A percentile compares a stretch with the other conserved stretches of the same genome.
phyloP scores from a whole-genome alignment of 64 coral and sea anemone species.

The Dendrophyllia cribrosa region DNA sequence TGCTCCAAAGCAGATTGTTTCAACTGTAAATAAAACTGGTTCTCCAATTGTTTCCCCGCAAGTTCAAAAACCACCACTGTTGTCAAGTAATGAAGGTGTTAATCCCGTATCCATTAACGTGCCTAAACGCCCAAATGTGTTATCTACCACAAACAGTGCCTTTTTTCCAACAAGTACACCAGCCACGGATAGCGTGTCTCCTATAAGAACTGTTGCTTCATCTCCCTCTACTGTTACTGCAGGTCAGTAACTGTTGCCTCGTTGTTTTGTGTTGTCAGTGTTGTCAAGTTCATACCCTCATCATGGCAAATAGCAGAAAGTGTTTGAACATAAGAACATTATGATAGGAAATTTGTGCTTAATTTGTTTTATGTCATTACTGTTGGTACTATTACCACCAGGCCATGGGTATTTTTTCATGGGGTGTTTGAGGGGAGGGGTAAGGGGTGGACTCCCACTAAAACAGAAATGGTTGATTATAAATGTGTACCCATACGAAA shows the following conservation, averaged over 20 bases:
- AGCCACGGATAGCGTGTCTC: background rate
- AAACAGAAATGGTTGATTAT: too few relatives aligned
- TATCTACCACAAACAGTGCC: background rate
- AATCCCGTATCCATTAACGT: background rate
- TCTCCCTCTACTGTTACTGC: conserved; percentile 64
- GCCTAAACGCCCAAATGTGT: background rate
- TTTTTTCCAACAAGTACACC: background rate
- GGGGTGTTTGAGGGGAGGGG: too few relatives aligned
- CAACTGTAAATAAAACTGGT: background rate
- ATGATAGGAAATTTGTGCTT: too few relatives aligned
- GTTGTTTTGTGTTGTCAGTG: background rate
- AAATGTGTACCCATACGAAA: too few relatives aligned
- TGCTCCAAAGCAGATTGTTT: conserved; percentile 1
- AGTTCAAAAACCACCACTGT: background rate
- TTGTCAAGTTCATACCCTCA: too few relatives aligned
- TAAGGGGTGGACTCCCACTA: too few relatives aligned
- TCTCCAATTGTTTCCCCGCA: background rate
- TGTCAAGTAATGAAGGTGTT: background rate
- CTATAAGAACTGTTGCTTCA: background rate
- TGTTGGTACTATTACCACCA: too few relatives aligned
- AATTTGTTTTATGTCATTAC: too few relatives aligned
- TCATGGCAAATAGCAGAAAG: too few relatives aligned
- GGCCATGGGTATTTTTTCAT: too few relatives aligned
- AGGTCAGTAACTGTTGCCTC: conserved; percentile 30
- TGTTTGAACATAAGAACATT: too few relatives aligned